Conservation (phyloP, 2,797 vertebrate genomes). For the Alosa sapidissima region DNA sequence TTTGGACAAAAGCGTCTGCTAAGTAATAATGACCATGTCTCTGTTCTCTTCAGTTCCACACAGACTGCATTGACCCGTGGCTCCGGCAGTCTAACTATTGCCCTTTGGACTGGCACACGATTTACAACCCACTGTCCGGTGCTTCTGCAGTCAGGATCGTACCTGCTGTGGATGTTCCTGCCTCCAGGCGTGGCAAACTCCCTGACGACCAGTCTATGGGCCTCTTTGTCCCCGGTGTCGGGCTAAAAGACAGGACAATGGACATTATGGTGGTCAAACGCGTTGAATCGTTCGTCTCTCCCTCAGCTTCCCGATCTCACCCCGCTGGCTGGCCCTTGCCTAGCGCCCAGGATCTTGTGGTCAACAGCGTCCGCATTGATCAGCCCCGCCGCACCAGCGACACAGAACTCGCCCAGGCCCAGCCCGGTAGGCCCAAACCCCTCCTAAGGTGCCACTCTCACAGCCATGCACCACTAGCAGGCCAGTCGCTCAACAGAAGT, state of each 20-base stretch:
- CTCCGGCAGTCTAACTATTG: constrained; percentile 66
- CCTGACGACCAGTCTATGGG: constrained; percentile 52
- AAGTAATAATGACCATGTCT: not conserved
- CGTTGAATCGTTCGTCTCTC: constrained; percentile 30
- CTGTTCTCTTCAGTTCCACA: constrained; percentile 69
- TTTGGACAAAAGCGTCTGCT: too few species aligned
- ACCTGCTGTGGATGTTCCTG: constrained; percentile 38
- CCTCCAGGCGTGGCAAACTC: constrained; percentile 24
- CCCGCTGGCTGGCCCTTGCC: constrained; percentile 43
- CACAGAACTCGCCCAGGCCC: not conserved
- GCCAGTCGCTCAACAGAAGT: not conserved
- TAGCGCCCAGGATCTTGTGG: constrained; percentile 46
- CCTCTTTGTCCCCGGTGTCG: constrained; percentile 68
- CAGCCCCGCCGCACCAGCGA: not conserved
- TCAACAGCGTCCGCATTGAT: constrained; percentile 33
- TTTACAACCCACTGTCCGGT: constrained; percentile 70
- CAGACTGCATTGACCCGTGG: constrained; percentile 71
- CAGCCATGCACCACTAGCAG: not conserved
- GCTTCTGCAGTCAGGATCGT: constrained; percentile 38
- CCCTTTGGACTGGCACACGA: constrained; percentile 72
- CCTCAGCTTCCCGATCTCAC: constrained; percentile 8
- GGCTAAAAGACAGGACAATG: constrained; percentile 53
- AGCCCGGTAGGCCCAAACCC: not conserved
- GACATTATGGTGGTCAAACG: not conserved
- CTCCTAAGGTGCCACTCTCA: not conserved